Conservation (phyloP, 1,140 invertebrate genomes). For the Apis cerana region DNA sequence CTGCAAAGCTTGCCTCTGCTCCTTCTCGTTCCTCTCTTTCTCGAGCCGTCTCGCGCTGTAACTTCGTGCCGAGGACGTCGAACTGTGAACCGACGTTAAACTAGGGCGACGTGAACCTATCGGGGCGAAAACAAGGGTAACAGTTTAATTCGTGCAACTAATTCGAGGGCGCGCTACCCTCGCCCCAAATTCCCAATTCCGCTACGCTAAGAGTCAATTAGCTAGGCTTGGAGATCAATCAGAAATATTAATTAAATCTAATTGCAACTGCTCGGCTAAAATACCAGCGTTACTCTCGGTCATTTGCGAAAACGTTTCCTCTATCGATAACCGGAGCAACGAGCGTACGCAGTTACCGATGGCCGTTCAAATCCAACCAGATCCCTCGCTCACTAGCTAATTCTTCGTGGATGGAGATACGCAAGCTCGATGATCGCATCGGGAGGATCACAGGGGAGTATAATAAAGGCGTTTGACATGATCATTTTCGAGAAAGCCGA, state of each 20-base stretch:
- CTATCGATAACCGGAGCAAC: neutral
- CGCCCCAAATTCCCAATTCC: neutral
- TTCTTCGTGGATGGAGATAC: neutral
- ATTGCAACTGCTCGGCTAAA: constrained; percentile 30
- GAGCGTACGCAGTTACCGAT: neutral
- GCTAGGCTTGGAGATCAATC: constrained; percentile 23
- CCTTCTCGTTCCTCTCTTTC: constrained; percentile 88
- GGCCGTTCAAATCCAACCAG: neutral
- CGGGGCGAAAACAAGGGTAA: constrained; percentile 11
- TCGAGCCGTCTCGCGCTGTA: constrained; percentile 89
- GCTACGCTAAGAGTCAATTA: constrained; percentile 41
- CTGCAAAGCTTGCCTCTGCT: constrained; percentile 87
- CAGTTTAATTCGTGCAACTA: neutral
- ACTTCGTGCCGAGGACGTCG: constrained; percentile 88
- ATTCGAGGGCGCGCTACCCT: too few relatives aligned
- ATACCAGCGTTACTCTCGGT: constrained; percentile 5
- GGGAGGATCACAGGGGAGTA: neutral
- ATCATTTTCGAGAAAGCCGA: neutral
- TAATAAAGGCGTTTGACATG: neutral
- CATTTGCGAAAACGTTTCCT: neutral
- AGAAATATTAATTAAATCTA: constrained; percentile 15
- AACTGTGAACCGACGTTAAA: constrained; percentile 90
- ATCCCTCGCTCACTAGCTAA: constrained; percentile 1
- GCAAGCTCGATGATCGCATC: constrained; percentile 29
- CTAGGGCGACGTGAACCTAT: constrained; percentile 91